Evolutionary conservation across 2,888 invertebrate genomes (phyloP), one percentile per base, ranked within the genome.

Genomic region (Hemaris fuciformis): DNA sequence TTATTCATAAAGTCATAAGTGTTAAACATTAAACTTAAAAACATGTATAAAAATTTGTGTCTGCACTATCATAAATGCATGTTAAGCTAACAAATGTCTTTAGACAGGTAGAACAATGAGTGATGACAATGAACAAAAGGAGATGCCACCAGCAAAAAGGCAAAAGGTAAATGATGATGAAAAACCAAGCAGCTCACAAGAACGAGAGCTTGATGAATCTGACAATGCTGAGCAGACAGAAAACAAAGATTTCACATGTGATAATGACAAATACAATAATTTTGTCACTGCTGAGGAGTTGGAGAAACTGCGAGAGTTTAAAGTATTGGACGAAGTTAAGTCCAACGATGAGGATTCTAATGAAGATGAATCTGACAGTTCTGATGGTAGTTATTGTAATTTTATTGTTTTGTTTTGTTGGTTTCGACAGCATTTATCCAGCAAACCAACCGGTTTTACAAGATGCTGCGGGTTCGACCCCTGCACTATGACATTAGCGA

Each of bases 251-350:
- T 69, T 69, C 41, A 64, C 72, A 25, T 59, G 65, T 2, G 65
- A 69, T 13, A 72, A 77, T 3, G 76, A 79, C 42, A 83, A 81
- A 59, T 87, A 79, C 41, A 69, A 67, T 13, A 81, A 87, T 61
- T 79, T 76, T 59, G 81, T 88, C 1, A 82, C 74, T 7, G 70
- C 73, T 0, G 87, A 87, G 46, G 90, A 92, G 62, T 45, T 90
- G 43, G 81, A 89, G 34, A 82, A 79, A 59, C 73, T 93, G 3
- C 76, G 83, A 57, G 89, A 93, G 72, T 92, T 91, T 70, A 82
- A 87, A 64, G 88, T 93, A 0, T 70, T 93, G 59, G 93, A 93
- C 63, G 93, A 93, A 70, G 87, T 91, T 3, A 88, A 85, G 66
- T 85, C 87, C 0, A 85, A 90, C 22, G 91, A 91, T 60, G 89